These are phyloP conservation scores for Pterobdella sp. DNA, from an alignment of 2,888 invertebrate species.

Conservation along the genomic window DNA sequence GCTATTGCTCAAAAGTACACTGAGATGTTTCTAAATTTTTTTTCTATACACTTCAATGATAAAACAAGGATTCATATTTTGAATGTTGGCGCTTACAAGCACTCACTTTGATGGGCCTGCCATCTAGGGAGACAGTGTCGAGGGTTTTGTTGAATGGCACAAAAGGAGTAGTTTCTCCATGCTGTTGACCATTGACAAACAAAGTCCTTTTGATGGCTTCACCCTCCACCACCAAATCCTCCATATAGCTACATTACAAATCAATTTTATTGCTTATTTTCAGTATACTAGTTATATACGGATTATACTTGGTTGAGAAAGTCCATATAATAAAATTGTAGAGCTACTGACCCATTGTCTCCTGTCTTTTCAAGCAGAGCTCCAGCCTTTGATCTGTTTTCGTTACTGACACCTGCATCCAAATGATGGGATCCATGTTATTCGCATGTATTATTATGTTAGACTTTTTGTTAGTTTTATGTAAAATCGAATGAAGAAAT, in stretches of 20 bases:
- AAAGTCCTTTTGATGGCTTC: slow-evolving; percentile 21
- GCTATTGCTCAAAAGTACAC: no score
- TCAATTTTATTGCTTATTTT: neutral
- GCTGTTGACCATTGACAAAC: slow-evolving; percentile 23
- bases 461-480: neutral
- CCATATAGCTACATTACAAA: slow-evolving; percentile 11
- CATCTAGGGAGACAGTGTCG: slow-evolving; percentile 22
- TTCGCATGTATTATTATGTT: neutral
- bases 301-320: neutral
- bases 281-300: neutral
- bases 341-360: slow-evolving; percentile 5
- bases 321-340: neutral
- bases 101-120: slow-evolving; percentile 27
- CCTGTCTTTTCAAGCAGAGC: slow-evolving; percentile 24
- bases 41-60: no score
- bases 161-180: slow-evolving; percentile 8
- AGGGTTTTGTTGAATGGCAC: slow-evolving; percentile 25
- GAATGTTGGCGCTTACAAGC: no score
- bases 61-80: no score
- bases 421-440: neutral
- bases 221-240: slow-evolving; percentile 24
- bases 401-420: slow-evolving; percentile 16
- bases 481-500: neutral
- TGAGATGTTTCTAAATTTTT: no score
- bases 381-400: slow-evolving; percentile 20